Evolutionary conservation across 2,888 invertebrate species (phyloP), one percentile per base, ranked within the genome.

Genomic region (Lamellibrachia satsuma): DNA sequence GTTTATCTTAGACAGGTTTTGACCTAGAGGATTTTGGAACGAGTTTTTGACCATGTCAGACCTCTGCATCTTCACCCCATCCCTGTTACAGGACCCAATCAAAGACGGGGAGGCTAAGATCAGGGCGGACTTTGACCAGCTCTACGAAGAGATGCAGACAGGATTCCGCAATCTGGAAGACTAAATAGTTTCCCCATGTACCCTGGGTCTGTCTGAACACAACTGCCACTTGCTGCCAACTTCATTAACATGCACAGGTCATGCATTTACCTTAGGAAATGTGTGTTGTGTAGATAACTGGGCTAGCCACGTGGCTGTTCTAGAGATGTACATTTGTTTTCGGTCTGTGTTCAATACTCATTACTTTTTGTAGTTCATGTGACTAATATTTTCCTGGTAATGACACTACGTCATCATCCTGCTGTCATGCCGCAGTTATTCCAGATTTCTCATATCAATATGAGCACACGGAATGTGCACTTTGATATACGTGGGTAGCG

Each of bases 131-230:
- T 99, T 98, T 97, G 99, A 99, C 96, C 99, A 99, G 96, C 97
- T 99, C 93, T 97, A 98, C 95, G 99, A 99, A 97, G 98, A 99
- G 96, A 98, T 99, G 97, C 98, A 99, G 95, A 98, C 98, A 96
- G 98, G 98, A 95, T 99, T 99, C 97, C 98, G 99, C 97, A 99
- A 99, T 97, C 97, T 99, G 96, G 99, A 99, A 97, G 99, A 99
- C 92, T 96, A 95, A 92, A 91, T 27, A 11, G 39, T 22, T 9
- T 22, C 90, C 9, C 52, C 90, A 11, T n/a, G 3, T n/a, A 15
- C 22, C 75, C 75, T n/a, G 75, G 15, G 75, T 75, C 75, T 75
- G 75, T 75, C 15, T 15, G 22, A 75, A 11, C 22, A 75, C 75
- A 75, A 75, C 75, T 75, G 75, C 75, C 75, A 75, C 22, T 15